A percentile compares a stretch with the other conserved stretches of the same genome.
Evolutionary conservation across 1,140 invertebrate species (phyloP).

Genomic region (Drosophila ficusphila): DNA sequence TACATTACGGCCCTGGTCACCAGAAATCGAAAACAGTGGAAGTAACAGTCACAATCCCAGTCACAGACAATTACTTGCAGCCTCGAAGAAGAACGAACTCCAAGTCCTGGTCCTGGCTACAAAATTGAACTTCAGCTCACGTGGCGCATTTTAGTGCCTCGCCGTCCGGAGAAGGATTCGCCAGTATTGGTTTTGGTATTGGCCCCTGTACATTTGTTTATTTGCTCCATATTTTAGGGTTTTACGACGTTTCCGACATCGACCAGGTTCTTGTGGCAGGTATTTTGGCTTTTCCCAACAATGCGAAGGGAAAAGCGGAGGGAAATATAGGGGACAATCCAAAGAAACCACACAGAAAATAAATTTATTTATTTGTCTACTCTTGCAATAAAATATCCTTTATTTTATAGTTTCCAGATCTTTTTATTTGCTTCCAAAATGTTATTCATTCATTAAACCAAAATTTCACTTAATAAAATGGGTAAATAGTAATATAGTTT

Average conservation of each 20-base stretch:
- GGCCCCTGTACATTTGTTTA: slow-evolving; percentile 75
- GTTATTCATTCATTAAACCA: not conserved
- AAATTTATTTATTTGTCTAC: too few species aligned
- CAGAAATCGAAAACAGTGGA: slow-evolving; percentile 25
- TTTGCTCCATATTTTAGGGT: slow-evolving; percentile 81
- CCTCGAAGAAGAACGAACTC: slow-evolving; percentile 31
- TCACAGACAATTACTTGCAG: slow-evolving; percentile 80
- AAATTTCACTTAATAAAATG: too few species aligned
- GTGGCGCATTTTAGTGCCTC: slow-evolving; percentile 75
- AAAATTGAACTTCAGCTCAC: slow-evolving; percentile 80
- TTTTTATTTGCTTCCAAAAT: too few species aligned
- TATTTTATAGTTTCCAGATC: too few species aligned
- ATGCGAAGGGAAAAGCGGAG: slow-evolving; percentile 17
- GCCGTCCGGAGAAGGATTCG: slow-evolving; percentile 31
- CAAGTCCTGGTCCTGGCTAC: slow-evolving; percentile 17
- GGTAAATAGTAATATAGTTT: not conserved
- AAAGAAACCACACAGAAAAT: slow-evolving; percentile 5
- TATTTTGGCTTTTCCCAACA: slow-evolving; percentile 50
- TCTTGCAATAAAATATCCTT: too few species aligned
- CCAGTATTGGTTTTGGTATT: slow-evolving; percentile 37
- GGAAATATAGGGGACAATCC: not conserved
- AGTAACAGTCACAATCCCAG: slow-evolving; percentile 21
- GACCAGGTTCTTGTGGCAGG: slow-evolving; percentile 76
- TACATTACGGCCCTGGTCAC: slow-evolving; percentile 64
- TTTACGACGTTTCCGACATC: slow-evolving; percentile 74